Evolutionary conservation across 2,113 vertebrate species (phyloP).

Genomic region (Smithornis capensis): DNA sequence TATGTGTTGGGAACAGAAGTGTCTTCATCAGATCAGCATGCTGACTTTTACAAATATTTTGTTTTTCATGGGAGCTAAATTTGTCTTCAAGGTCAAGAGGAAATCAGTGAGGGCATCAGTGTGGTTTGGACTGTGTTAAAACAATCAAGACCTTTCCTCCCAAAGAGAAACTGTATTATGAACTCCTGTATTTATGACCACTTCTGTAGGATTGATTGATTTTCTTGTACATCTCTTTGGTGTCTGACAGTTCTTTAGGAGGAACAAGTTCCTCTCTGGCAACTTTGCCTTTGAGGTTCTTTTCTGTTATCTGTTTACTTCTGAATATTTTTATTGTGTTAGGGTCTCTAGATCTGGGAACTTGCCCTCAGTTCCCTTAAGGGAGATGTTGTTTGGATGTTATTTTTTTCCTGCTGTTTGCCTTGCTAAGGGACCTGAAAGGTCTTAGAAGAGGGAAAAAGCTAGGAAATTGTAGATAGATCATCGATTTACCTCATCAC

Average conservation of each 20-base stretch:
- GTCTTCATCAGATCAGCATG: background rate
- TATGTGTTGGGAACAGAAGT: background rate
- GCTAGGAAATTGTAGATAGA: background rate
- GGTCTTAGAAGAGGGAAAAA: background rate
- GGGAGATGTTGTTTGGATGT: background rate
- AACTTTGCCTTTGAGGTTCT: background rate
- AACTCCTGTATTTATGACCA: background rate
- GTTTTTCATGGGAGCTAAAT: background rate
- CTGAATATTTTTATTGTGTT: background rate
- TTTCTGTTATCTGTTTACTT: background rate
- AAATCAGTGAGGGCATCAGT: rapidly evolving
- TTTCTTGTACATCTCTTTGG: background rate
- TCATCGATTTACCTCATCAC: background rate
- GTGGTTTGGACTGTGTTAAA: background rate
- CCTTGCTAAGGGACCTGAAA: background rate
- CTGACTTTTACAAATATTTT: background rate
- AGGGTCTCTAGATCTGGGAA: background rate
- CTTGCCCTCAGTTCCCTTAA: background rate
- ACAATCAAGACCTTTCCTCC: background rate
- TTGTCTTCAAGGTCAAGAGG: background rate
- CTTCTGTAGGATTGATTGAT: background rate
- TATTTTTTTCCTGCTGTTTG: background rate
- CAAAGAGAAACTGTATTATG: background rate
- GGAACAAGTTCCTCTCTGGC: background rate
- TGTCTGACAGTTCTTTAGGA: background rate